Percentiles rank a stretch among this genome's conserved stretches.
Evolutionary conservation across 2,113 vertebrate species (phyloP).

Genomic region (Cairina moschata): DNA sequence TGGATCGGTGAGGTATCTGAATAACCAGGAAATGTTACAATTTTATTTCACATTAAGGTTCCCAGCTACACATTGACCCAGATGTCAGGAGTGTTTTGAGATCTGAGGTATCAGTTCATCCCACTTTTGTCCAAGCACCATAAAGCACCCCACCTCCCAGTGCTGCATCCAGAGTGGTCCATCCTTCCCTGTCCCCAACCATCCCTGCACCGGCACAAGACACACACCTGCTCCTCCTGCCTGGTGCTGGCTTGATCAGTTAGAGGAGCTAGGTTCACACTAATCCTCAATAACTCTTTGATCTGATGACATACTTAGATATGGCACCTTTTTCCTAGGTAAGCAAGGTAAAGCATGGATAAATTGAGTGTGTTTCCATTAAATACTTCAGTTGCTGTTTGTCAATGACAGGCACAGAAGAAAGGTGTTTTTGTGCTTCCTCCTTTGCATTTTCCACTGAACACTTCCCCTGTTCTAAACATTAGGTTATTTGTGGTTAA

Average conservation of each 20-base stretch:
- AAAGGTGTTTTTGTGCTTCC: neutral
- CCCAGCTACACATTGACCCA: neutral
- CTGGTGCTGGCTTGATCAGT: neutral
- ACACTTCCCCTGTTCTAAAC: neutral
- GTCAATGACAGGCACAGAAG: neutral
- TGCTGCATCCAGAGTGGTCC: no score
- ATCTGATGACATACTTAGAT: no score
- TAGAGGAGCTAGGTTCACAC: neutral
- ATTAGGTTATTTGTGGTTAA: constrained; percentile 13
- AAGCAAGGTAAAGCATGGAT: neutral
- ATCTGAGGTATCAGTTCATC: neutral
- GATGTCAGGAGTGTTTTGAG: neutral
- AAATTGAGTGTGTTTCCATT: neutral
- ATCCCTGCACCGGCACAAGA: no score
- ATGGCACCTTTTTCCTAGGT: neutral
- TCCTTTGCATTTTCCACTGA: neutral
- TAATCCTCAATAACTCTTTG: neutral
- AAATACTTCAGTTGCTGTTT: neutral
- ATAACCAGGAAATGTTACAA: neutral
- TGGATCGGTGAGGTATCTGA: neutral
- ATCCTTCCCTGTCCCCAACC: neutral
- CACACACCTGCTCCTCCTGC: neutral
- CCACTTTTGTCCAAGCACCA: neutral
- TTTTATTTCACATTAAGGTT: neutral
- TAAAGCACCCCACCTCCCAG: neutral